Evolutionary conservation across 2,797 vertebrate genomes (phyloP).

Genomic region (Enteromius treurensis): DNA sequence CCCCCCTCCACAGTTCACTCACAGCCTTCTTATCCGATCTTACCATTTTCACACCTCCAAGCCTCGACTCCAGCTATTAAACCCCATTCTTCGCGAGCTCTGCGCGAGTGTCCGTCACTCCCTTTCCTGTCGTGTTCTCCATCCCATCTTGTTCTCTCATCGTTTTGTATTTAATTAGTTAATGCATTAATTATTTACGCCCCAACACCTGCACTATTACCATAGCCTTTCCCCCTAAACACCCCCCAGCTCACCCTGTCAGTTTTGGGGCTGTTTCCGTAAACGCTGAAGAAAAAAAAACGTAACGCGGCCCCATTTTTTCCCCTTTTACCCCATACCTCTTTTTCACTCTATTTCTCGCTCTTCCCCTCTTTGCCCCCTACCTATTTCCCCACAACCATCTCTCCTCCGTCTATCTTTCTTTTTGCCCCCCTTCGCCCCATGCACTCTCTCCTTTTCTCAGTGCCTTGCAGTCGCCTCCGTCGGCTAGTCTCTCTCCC

Average conservation of each 20-base stretch:
- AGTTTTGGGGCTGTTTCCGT: constrained; percentile 60
- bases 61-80: constrained; percentile 73
- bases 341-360: constrained; percentile 82
- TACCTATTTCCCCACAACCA: constrained; percentile 77
- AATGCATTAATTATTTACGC: constrained; percentile 83
- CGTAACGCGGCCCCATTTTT: constrained; percentile 43
- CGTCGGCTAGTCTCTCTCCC: constrained; percentile 80
- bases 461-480: constrained; percentile 87
- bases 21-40: constrained; percentile 58
- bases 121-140: constrained; percentile 64
- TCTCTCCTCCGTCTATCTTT: constrained; percentile 65
- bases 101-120: constrained; percentile 66
- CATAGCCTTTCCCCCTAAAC: constrained; percentile 65
- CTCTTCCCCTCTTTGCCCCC: constrained; percentile 81
- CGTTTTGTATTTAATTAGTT: constrained; percentile 80
- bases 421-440: constrained; percentile 65
- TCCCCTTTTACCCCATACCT: constrained; percentile 73
- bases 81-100: constrained; percentile 70
- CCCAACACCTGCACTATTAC: constrained; percentile 80
- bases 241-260: constrained; percentile 63
- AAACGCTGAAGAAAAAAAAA: constrained; percentile 58
- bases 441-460: constrained; percentile 74
- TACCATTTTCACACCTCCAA: constrained; percentile 66
- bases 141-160: constrained; percentile 76
- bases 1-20: constrained; percentile 28